These are phyloP conservation scores for Argyresthia albistria DNA, from an alignment of 2,888 invertebrate species.

Conservation along the genomic window DNA sequence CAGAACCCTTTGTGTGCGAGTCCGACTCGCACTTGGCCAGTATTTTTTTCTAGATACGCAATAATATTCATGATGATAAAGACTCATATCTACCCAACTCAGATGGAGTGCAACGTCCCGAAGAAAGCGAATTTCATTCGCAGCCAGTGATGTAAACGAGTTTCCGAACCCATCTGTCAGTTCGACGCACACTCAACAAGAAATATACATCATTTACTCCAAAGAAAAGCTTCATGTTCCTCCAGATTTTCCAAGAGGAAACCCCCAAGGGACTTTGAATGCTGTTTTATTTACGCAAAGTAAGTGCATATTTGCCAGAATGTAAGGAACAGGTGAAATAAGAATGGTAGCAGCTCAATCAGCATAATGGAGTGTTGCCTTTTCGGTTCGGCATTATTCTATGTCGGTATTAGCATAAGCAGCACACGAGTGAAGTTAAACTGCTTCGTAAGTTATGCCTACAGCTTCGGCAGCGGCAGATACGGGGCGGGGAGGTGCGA, in stretches of 20 bases:
- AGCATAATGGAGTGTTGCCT: too few relatives aligned
- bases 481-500: too few relatives aligned
- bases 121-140: not conserved
- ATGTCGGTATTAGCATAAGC: too few relatives aligned
- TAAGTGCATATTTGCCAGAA: not conserved
- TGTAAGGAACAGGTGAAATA: not conserved
- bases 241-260: not conserved
- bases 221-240: not conserved
- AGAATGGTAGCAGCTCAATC: not conserved
- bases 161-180: not conserved
- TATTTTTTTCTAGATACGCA: too few relatives aligned
- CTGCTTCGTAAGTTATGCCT: too few relatives aligned
- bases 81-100: too few relatives aligned
- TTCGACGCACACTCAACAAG: not conserved
- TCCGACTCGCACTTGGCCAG: too few relatives aligned
- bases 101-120: not conserved
- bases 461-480: too few relatives aligned
- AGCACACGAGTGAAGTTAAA: too few relatives aligned
- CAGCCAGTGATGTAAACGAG: not conserved
- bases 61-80: too few relatives aligned
- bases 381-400: too few relatives aligned
- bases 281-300: not conserved
- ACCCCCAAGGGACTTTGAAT: not conserved
- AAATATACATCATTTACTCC: constrained; percentile 3
- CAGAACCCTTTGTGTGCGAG: too few relatives aligned